Conservation (phyloP, 2,113 vertebrate species). For the Oplegnathus fasciatus region DNA sequence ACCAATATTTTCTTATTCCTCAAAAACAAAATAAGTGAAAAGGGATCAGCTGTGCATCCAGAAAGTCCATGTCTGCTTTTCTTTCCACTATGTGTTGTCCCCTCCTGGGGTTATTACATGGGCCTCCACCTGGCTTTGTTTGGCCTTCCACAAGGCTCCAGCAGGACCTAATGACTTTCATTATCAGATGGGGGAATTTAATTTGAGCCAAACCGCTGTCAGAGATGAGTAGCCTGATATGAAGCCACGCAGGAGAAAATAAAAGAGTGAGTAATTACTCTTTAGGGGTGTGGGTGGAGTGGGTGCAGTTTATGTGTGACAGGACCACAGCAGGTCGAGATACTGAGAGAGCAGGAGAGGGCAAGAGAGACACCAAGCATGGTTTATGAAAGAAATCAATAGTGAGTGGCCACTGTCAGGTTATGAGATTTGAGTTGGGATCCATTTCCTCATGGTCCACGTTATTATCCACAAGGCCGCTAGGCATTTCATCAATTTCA, state of each 20-base stretch:
- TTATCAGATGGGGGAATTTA: conserved; percentile 83
- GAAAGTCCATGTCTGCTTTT: conserved; percentile 26
- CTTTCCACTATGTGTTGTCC: conserved; percentile 55
- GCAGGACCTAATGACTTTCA: conserved; percentile 82
- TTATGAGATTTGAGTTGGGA: conserved; percentile 79
- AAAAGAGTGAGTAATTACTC: conserved; percentile 82
- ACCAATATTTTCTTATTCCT: not conserved
- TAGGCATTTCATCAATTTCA: conserved; percentile 38
- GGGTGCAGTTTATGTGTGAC: conserved; percentile 53
- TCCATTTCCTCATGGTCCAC: conserved; percentile 70
- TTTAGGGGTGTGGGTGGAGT: conserved; percentile 65
- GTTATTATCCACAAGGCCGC: conserved; percentile 63
- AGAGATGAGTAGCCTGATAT: conserved; percentile 80
- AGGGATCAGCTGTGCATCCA: conserved; percentile 41
- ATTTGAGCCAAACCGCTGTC: conserved; percentile 80
- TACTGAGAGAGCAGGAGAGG: conserved; percentile 24
- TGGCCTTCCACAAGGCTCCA: conserved; percentile 72
- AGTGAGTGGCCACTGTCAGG: conserved; percentile 68
- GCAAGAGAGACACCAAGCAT: conserved; percentile 36
- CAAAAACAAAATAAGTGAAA: too few relatives aligned
- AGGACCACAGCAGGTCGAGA: conserved; percentile 44
- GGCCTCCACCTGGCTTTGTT: conserved; percentile 72
- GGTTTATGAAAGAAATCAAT: conserved; percentile 80
- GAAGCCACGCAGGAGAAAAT: conserved; percentile 75
- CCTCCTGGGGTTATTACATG: conserved; percentile 71